phyloP scores from a whole-genome alignment of 1,140 invertebrate species.

The Argopecten irradians region DNA sequence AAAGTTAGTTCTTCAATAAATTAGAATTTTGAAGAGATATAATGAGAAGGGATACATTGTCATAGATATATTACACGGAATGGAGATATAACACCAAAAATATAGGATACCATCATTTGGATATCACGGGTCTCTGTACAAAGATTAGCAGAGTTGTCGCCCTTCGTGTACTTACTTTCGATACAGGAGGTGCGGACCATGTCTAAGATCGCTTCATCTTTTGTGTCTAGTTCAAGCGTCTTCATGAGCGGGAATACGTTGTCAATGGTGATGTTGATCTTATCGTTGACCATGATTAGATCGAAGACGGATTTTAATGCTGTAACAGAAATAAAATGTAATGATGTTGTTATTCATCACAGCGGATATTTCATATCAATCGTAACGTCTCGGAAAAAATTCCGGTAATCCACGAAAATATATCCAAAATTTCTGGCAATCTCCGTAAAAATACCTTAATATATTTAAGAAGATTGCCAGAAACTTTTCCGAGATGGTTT shows the following conservation, averaged over 20 bases:
- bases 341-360: too few species aligned
- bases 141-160: background rate
- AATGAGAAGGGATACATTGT: too few species aligned
- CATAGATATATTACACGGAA: background rate
- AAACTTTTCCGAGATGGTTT: too few species aligned
- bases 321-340: slow-evolving; percentile 34
- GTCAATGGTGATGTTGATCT: slow-evolving; percentile 54
- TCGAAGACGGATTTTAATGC: slow-evolving; percentile 47
- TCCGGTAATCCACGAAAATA: too few species aligned
- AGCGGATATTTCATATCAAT: too few species aligned
- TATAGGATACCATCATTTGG: background rate
- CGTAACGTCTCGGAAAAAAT: too few species aligned
- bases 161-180: slow-evolving; percentile 49
- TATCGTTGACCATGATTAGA: slow-evolving; percentile 36
- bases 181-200: slow-evolving; percentile 51
- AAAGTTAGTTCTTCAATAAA: too few species aligned
- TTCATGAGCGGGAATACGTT: slow-evolving; percentile 58
- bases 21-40: too few species aligned
- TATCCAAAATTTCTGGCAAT: too few species aligned
- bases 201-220: slow-evolving; percentile 53
- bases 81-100: background rate
- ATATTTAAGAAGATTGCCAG: too few species aligned
- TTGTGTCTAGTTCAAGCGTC: slow-evolving; percentile 48
- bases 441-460: too few species aligned
- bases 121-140: background rate